These are phyloP conservation scores for Drosophila emarginata DNA, from an alignment of 2,888 invertebrate species.

Conservation along the genomic window DNA sequence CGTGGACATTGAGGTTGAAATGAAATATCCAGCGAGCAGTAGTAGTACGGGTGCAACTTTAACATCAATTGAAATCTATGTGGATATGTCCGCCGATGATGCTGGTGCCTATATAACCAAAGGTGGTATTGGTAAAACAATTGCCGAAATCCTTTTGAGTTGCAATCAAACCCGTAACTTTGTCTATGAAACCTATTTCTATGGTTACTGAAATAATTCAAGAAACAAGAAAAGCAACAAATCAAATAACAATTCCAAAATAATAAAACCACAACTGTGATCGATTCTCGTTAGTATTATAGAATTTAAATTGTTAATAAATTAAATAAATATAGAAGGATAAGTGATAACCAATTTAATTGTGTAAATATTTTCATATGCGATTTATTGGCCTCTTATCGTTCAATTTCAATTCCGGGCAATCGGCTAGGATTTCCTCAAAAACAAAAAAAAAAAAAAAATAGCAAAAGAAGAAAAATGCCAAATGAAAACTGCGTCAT, in stretches of 20 bases:
- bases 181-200: conserved; percentile 77
- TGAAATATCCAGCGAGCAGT: conserved; percentile 67
- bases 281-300: conserved; percentile 18
- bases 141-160: conserved; percentile 67
- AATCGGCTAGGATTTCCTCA: neutral
- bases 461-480: neutral
- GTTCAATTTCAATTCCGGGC: neutral
- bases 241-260: conserved; percentile 11
- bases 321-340: neutral
- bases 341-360: too few relatives aligned
- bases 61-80: conserved; percentile 74
- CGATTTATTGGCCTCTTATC: neutral
- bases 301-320: neutral
- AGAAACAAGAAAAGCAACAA: conserved; percentile 20
- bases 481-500: conserved; percentile 11
- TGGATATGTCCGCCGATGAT: conserved; percentile 67
- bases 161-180: conserved; percentile 71
- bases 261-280: conserved; percentile 30
- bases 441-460: neutral
- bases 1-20: conserved; percentile 69
- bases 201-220: conserved; percentile 71
- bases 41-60: conserved; percentile 53
- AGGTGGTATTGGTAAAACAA: conserved; percentile 72
- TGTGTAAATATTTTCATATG: neutral
- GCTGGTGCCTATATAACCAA: conserved; percentile 65